Conservation (phyloP, 2,113 vertebrate species). For the Brachyhypopomus occidentalis region DNA sequence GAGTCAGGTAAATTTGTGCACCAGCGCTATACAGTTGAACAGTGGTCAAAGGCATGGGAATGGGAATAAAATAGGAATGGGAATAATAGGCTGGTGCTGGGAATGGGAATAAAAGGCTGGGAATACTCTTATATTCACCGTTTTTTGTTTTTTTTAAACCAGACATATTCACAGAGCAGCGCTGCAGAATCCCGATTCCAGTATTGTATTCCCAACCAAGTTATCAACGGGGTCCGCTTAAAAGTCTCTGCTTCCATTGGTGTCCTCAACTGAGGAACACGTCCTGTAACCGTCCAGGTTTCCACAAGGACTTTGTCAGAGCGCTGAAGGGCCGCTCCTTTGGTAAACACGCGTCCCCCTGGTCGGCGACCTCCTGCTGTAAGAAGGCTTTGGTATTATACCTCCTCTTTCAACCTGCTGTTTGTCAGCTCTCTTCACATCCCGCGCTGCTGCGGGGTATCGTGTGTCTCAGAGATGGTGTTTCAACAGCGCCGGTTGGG, state of each 20-base stretch:
- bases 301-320: conserved; percentile 52
- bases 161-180: no score
- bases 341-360: conserved; percentile 36
- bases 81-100: no score
- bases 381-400: no score
- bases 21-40: not conserved
- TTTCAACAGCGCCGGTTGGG: not conserved
- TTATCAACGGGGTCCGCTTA: no score
- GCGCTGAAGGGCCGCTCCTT: not conserved
- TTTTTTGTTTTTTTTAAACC: not conserved
- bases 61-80: not conserved
- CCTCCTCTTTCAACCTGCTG: not conserved
- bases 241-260: no score
- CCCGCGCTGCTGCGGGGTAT: not conserved
- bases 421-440: no score
- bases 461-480: not conserved
- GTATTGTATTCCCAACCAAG: no score
- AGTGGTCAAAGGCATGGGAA: not conserved
- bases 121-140: not conserved
- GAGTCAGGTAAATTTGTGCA: not conserved
- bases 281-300: not conserved
- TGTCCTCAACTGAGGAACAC: no score
- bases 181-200: no score
- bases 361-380: not conserved
- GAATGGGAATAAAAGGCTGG: not conserved